Conservation (phyloP, 1,140 invertebrate species). For the Harlomillsia oculata region DNA sequence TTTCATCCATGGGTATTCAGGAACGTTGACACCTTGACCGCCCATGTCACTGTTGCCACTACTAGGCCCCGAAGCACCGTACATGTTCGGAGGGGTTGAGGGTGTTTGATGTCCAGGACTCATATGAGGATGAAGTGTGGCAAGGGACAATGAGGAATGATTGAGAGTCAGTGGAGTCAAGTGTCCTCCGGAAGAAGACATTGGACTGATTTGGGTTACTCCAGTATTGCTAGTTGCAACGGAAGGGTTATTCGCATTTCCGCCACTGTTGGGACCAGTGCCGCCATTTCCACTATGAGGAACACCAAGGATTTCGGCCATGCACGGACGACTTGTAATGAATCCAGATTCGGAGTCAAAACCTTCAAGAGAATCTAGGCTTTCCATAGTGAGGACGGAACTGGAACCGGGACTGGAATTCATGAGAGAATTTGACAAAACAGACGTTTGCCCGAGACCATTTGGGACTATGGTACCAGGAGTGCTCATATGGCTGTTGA, state of each 20-base stretch:
- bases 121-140: slow-evolving; percentile 31
- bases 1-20: slow-evolving; percentile 95
- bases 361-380: slow-evolving; percentile 33
- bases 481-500: slow-evolving; percentile 8
- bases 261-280: slow-evolving; percentile 5
- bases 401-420: slow-evolving; percentile 32
- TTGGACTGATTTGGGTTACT: slow-evolving; percentile 14
- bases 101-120: slow-evolving; percentile 31
- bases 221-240: neutral
- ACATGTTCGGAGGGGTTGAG: slow-evolving; percentile 15
- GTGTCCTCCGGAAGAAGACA: slow-evolving; percentile 19
- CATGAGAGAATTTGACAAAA: slow-evolving; percentile 8
- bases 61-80: slow-evolving; percentile 1
- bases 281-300: slow-evolving; percentile 37
- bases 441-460: neutral
- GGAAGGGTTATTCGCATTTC: neutral
- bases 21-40: slow-evolving; percentile 58
- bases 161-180: slow-evolving; percentile 29
- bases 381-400: slow-evolving; percentile 32
- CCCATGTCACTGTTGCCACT: slow-evolving; percentile 4
- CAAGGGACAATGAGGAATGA: slow-evolving; percentile 18
- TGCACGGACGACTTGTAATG: slow-evolving; percentile 82
- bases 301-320: slow-evolving; percentile 65
- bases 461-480: slow-evolving; percentile 3
- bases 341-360: slow-evolving; percentile 55